phyloP scores from a whole-genome alignment of 2,888 invertebrate species.

The Eupsilia transversa region DNA sequence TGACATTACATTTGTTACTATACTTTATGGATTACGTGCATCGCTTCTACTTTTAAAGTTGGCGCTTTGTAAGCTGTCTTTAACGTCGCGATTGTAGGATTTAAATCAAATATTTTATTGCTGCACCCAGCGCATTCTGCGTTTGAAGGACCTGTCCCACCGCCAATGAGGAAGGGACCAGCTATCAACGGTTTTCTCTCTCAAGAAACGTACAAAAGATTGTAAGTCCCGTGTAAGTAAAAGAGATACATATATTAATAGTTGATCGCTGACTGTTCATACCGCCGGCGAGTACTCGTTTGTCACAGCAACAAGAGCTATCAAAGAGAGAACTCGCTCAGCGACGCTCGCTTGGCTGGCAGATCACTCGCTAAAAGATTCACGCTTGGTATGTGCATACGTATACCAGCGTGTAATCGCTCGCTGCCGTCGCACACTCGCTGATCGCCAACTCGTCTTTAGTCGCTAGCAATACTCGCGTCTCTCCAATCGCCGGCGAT shows the following conservation, averaged over 20 bases:
- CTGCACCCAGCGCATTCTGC: neutral
- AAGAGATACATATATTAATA: neutral
- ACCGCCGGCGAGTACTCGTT: too few relatives aligned
- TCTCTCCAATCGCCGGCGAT: neutral
- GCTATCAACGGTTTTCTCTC: neutral
- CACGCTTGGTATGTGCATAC: too few relatives aligned
- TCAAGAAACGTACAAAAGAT: neutral
- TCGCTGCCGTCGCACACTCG: too few relatives aligned
- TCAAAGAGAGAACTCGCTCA: neutral
- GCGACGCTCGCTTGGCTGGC: too few relatives aligned
- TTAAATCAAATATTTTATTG: conserved; percentile 27
- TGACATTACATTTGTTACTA: conserved; percentile 27
- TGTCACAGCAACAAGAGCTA: neutral
- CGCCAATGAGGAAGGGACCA: neutral
- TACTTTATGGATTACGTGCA: conserved; percentile 17
- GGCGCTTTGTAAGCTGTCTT: neutral
- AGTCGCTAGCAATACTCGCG: too few relatives aligned
- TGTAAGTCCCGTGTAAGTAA: neutral
- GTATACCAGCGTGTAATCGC: too few relatives aligned
- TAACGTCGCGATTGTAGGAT: neutral
- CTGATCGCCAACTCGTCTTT: too few relatives aligned
- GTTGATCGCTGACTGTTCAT: too few relatives aligned
- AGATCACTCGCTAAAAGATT: too few relatives aligned
- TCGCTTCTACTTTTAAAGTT: conserved; percentile 20
- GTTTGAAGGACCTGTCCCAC: neutral